Evolutionary conservation across 2,888 invertebrate species (phyloP).

Genomic region (Polymixis lichenea): DNA sequence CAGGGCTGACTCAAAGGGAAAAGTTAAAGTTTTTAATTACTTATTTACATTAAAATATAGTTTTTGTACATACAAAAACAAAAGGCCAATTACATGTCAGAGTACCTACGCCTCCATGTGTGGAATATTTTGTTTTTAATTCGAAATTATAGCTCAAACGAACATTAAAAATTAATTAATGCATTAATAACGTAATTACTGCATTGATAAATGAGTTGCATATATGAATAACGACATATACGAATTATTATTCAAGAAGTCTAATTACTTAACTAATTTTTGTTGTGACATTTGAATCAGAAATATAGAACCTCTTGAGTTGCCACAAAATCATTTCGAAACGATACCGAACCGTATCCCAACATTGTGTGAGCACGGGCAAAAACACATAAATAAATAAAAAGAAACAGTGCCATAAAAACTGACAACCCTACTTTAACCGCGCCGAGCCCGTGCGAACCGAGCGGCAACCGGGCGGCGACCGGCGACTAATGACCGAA

Average conservation of each 20-base stretch:
- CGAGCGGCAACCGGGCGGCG: conserved; percentile 52
- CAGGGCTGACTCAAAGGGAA: background rate
- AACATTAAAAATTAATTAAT: background rate
- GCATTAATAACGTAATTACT: background rate
- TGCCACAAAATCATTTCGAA: background rate
- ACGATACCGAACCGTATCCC: background rate
- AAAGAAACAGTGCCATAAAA: conserved; percentile 26
- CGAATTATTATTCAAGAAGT: background rate
- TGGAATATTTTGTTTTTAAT: background rate
- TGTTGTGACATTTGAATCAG: background rate
- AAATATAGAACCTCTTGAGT: background rate
- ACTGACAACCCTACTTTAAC: conserved; percentile 56
- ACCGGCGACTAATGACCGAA: conserved; percentile 70
- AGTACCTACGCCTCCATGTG: background rate
- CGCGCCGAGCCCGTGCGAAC: conserved; percentile 52
- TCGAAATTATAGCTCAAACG: too few species aligned
- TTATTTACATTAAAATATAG: too few species aligned
- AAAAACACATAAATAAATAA: conserved; percentile 34
- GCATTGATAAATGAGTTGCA: background rate
- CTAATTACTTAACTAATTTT: background rate
- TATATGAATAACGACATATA: too few species aligned
- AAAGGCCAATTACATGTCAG: background rate
- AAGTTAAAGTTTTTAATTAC: background rate
- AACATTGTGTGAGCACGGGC: conserved; percentile 1
- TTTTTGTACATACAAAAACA: too few species aligned